These are phyloP conservation scores for Vidua chalybeata DNA, from an alignment of 2,113 vertebrate genomes.

Conservation along the genomic window DNA sequence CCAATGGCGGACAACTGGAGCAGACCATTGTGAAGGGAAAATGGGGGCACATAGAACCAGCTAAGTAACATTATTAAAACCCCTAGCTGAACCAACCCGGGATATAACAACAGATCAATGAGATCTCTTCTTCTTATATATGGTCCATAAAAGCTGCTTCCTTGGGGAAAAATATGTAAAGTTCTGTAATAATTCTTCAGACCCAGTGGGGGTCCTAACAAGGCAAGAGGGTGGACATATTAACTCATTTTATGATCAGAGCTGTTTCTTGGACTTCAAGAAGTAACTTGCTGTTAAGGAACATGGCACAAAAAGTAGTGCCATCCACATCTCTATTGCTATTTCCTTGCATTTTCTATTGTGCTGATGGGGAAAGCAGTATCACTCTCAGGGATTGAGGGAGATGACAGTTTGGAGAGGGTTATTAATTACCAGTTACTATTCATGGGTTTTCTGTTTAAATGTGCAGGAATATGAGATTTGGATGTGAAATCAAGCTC, in stretches of 20 bases:
- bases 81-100: no score
- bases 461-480: conserved; percentile 19
- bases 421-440: conserved; percentile 46
- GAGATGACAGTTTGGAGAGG: background rate
- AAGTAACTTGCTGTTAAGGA: background rate
- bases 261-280: background rate
- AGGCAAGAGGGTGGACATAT: rapidly evolving
- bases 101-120: background rate
- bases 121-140: background rate
- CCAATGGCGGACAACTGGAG: no score
- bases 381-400: background rate
- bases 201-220: background rate
- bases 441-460: conserved; percentile 33
- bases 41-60: no score
- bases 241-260: background rate
- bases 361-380: background rate
- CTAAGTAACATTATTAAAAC: no score
- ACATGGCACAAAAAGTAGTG: background rate
- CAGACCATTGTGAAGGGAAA: no score
- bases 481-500: conserved; percentile 22
- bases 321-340: background rate
- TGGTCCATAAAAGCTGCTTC: background rate
- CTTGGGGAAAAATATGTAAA: background rate
- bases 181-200: background rate
- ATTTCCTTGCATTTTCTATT: background rate